Conservation (phyloP, 2,888 invertebrate species). For the Poecilus cupreus region DNA sequence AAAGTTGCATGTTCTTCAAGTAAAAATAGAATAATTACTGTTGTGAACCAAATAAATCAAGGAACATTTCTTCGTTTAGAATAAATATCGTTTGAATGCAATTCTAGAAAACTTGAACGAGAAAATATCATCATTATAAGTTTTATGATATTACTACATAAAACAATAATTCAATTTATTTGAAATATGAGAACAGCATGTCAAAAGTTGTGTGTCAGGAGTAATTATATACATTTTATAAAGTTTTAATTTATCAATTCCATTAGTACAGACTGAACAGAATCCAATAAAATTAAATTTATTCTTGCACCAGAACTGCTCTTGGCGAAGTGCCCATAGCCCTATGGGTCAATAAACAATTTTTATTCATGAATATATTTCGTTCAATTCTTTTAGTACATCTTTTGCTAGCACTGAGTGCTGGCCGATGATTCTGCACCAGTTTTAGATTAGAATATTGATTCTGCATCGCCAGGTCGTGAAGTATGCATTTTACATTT, state of each 20-base stretch:
- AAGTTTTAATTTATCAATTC: background rate
- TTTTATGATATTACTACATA: too few species aligned
- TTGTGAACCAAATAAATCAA: too few species aligned
- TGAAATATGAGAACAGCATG: too few species aligned
- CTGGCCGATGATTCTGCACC: background rate
- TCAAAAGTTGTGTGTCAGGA: too few species aligned
- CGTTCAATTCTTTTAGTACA: conserved; percentile 21
- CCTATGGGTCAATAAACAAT: background rate
- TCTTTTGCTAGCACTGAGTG: background rate
- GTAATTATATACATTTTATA: too few species aligned
- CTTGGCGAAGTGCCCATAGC: background rate
- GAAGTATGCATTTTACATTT: conserved; percentile 8
- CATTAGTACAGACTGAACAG: background rate
- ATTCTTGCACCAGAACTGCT: background rate
- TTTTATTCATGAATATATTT: conserved; percentile 29
- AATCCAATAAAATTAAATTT: background rate
- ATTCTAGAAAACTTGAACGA: too few species aligned
- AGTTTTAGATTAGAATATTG: background rate
- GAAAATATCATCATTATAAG: too few species aligned
- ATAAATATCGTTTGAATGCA: too few species aligned
- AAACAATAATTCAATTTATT: too few species aligned
- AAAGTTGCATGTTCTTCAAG: too few species aligned
- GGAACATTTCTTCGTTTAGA: too few species aligned
- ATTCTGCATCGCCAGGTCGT: background rate
- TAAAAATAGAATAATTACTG: too few species aligned